A percentile compares a stretch with the other conserved stretches of the same genome.
These are phyloP conservation scores for Morus bassanus DNA, from an alignment of 2,797 vertebrate genomes.

Conservation along the genomic window DNA sequence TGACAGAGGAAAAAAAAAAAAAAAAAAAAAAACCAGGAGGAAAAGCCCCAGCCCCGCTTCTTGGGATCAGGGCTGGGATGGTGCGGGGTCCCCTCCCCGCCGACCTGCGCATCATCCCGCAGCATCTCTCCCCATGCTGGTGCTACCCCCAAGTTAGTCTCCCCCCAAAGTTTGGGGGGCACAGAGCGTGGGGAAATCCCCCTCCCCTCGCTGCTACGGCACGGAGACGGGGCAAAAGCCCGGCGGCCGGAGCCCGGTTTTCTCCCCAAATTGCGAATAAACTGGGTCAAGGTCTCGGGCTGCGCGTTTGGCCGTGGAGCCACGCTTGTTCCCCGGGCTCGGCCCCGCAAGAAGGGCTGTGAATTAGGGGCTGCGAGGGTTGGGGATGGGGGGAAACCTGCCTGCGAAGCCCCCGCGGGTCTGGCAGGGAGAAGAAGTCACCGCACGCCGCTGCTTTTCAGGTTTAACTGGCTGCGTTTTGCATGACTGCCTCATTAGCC, in stretches of 20 bases:
- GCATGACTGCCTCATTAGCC: conserved; percentile 58
- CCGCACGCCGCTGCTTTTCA: not conserved
- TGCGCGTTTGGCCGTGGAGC: not conserved
- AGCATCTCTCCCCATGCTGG: not conserved
- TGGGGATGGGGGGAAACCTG: rapidly evolving
- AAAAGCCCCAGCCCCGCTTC: not conserved
- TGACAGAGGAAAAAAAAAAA: not conserved
- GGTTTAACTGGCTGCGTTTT: conserved; percentile 39
- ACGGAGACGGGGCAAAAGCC: not conserved
- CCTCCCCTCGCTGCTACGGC: rapidly evolving
- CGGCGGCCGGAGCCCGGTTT: rapidly evolving
- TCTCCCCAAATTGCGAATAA: not conserved
- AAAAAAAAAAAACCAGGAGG: too few species aligned
- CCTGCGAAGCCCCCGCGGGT: not conserved
- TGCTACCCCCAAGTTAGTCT: rapidly evolving
- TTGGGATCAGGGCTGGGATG: not conserved
- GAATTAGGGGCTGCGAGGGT: not conserved
- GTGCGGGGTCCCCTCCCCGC: not conserved
- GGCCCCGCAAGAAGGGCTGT: not conserved
- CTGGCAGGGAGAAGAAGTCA: not conserved
- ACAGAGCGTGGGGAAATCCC: rapidly evolving
- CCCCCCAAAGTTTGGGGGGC: not conserved
- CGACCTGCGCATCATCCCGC: not conserved
- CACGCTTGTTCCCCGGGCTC: not conserved
- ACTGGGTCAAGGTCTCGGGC: conserved; percentile 15